These are phyloP conservation scores for Dryocosmus kuriphilus DNA, from an alignment of 2,888 invertebrate genomes.

Conservation along the genomic window DNA sequence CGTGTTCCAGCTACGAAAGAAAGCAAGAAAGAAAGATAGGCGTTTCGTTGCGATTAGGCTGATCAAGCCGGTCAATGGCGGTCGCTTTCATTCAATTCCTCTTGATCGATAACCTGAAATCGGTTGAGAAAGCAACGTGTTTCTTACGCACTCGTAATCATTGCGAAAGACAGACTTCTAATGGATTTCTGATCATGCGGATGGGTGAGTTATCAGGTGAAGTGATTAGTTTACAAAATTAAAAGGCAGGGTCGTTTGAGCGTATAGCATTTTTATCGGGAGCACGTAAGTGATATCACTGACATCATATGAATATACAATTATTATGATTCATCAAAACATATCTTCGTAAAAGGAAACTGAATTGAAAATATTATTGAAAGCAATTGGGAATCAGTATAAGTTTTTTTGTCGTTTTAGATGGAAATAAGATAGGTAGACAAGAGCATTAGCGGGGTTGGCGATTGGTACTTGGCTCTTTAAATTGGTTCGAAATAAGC, in stretches of 20 bases:
- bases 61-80: background rate
- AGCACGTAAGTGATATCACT: background rate
- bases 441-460: background rate
- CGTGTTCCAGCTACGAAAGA: too few species aligned
- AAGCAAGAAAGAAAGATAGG: too few species aligned
- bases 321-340: background rate
- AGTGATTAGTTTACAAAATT: background rate
- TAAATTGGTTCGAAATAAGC: constrained; percentile 1
- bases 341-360: too few species aligned
- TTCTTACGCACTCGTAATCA: background rate
- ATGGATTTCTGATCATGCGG: background rate
- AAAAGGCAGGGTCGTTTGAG: background rate
- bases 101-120: background rate
- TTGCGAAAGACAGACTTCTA: constrained; percentile 12
- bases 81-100: constrained; percentile 3
- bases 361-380: too few species aligned
- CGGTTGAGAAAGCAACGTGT: background rate
- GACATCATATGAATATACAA: too few species aligned
- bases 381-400: too few species aligned
- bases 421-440: background rate
- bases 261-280: background rate
- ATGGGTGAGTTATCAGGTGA: background rate
- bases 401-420: background rate
- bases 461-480: background rate
- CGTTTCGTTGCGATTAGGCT: too few species aligned